phyloP scores from a whole-genome alignment of 1,140 invertebrate genomes.

The Phortica variegata region DNA sequence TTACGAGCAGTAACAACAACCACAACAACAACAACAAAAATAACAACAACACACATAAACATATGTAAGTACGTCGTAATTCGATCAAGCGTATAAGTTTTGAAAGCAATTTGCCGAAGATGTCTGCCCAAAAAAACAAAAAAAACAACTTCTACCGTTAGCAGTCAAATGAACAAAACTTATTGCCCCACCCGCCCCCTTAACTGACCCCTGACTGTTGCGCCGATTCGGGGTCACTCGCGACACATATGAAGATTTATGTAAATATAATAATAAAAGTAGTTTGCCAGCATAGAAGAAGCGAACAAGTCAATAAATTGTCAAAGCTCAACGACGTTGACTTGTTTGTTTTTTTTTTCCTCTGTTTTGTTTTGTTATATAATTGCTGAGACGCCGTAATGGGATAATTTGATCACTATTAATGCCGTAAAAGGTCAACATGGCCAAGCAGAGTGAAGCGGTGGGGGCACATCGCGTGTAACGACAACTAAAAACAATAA shows the following conservation, averaged over 20 bases:
- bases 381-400: constrained; percentile 28
- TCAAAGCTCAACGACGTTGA: constrained; percentile 19
- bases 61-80: too few relatives aligned
- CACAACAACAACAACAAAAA: constrained; percentile 17
- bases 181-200: background rate
- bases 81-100: too few relatives aligned
- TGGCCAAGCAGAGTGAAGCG: too few relatives aligned
- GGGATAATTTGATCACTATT: constrained; percentile 41
- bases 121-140: too few relatives aligned
- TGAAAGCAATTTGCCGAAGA: too few relatives aligned
- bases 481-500: constrained; percentile 3
- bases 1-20: constrained; percentile 16
- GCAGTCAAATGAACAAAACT: background rate
- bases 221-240: constrained; percentile 9
- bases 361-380: constrained; percentile 13
- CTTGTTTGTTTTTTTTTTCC: constrained; percentile 16
- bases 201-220: constrained; percentile 1
- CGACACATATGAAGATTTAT: constrained; percentile 40
- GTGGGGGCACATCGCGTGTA: constrained; percentile 8
- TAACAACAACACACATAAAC: constrained; percentile 14
- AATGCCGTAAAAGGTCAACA: too few relatives aligned
- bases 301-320: constrained; percentile 21
- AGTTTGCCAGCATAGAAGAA: too few relatives aligned
- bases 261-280: too few relatives aligned
- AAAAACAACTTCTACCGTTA: constrained; percentile 24